Conservation (phyloP, 2,113 vertebrate genomes). For the Carlito syrichta region DNA sequence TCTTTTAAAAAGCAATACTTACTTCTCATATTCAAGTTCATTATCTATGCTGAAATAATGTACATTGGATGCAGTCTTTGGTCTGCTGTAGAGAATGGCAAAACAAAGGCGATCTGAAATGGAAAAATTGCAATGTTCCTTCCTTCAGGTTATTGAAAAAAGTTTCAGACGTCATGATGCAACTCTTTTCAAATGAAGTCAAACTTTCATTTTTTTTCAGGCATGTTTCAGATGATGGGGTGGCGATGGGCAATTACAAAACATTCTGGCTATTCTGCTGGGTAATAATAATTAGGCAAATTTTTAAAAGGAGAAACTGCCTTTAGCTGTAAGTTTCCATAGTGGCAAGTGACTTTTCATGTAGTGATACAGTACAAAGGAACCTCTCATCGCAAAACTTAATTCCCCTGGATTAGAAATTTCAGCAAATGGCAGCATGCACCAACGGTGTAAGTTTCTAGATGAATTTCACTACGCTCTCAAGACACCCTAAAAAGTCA, state of each 20-base stretch:
- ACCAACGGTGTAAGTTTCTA: not conserved
- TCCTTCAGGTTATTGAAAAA: constrained; percentile 45
- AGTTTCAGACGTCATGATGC: constrained; percentile 10
- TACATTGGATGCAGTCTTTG: constrained; percentile 89
- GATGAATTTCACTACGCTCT: not conserved
- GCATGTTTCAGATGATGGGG: not conserved
- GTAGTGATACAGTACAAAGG: not conserved
- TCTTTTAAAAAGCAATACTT: constrained; percentile 80
- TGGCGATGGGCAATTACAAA: constrained; percentile 4
- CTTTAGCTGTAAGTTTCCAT: not conserved
- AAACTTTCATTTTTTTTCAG: not conserved
- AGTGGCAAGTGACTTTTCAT: not conserved
- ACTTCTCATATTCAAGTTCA: constrained; percentile 98
- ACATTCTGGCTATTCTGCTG: not conserved
- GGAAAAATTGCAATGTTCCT: constrained; percentile 76
- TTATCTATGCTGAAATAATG: constrained; percentile 98
- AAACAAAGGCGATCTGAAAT: constrained; percentile 97
- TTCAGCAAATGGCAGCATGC: not conserved
- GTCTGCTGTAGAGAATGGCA: constrained; percentile 93
- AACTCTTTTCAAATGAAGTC: constrained; percentile 41
- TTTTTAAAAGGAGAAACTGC: not conserved
- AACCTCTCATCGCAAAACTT: not conserved
- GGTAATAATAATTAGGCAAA: not conserved
- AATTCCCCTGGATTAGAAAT: not conserved
- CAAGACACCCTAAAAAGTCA: not conserved